phyloP scores from a whole-genome alignment of 2,888 invertebrate species.

The Philonicus albiceps region DNA sequence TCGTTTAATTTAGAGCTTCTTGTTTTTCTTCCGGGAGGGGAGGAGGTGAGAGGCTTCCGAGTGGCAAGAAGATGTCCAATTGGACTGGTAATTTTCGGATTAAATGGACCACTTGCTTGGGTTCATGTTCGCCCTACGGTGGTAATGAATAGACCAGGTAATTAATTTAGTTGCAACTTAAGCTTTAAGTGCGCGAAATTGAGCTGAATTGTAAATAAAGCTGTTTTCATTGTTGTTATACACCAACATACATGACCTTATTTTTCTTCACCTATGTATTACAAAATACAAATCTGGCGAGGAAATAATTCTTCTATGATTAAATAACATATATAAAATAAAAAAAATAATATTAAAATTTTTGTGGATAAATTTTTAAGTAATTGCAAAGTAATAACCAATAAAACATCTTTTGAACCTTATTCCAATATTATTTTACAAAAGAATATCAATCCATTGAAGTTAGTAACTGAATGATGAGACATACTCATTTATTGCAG shows the following conservation, averaged over 20 bases:
- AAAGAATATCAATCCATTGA: too few relatives aligned
- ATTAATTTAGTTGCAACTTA: not conserved
- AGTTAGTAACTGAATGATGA: too few relatives aligned
- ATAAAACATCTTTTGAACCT: too few relatives aligned
- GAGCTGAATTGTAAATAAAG: not conserved
- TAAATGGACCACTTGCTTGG: not conserved
- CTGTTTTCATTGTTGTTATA: not conserved
- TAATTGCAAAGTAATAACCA: too few relatives aligned
- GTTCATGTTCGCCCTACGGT: not conserved
- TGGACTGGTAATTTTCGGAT: not conserved
- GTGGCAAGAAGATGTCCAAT: not conserved
- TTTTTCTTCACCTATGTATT: not conserved
- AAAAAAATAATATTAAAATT: too few relatives aligned
- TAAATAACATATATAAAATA: too few relatives aligned
- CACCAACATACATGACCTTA: not conserved
- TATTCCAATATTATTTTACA: too few relatives aligned
- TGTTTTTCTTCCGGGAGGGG: not conserved
- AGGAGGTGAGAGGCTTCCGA: not conserved
- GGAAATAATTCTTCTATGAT: too few relatives aligned
- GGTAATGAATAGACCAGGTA: not conserved
- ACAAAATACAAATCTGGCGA: too few relatives aligned
- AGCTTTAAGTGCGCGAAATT: not conserved
- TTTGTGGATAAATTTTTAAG: too few relatives aligned
- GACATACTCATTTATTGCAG: too few relatives aligned
- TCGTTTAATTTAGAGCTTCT: not conserved